phyloP scores from a whole-genome alignment of 2,888 invertebrate species.

The Heliothis peltigera region DNA sequence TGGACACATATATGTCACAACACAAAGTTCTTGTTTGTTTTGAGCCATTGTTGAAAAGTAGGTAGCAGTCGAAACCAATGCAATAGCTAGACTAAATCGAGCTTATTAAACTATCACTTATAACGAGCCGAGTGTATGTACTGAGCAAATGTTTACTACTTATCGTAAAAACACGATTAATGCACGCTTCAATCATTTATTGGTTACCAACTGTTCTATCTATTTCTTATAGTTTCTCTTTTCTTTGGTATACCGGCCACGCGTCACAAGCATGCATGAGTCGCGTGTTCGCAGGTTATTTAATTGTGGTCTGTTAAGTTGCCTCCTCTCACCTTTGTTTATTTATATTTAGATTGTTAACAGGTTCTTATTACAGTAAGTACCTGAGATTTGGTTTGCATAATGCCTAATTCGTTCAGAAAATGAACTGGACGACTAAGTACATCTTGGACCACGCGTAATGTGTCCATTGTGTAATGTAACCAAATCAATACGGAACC shows the following conservation, averaged over 20 bases:
- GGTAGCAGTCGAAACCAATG: constrained; percentile 26
- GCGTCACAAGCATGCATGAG: constrained; percentile 45
- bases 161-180: constrained; percentile 67
- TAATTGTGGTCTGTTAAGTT: not conserved
- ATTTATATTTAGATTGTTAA: not conserved
- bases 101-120: constrained; percentile 20
- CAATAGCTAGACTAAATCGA: constrained; percentile 39
- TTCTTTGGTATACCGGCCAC: constrained; percentile 49
- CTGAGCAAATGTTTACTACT: constrained; percentile 36
- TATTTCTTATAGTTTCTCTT: constrained; percentile 48
- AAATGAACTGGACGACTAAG: too few relatives aligned
- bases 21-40: constrained; percentile 82
- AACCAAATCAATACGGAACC: too few relatives aligned
- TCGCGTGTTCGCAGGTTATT: constrained; percentile 47
- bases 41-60: constrained; percentile 73
- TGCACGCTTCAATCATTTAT: constrained; percentile 68
- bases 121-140: constrained; percentile 46
- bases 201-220: constrained; percentile 62
- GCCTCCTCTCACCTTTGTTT: too few relatives aligned
- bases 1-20: constrained; percentile 91
- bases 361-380: not conserved
- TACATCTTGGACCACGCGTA: too few relatives aligned
- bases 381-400: too few relatives aligned
- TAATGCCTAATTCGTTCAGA: too few relatives aligned
- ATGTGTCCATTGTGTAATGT: too few relatives aligned